Conservation (phyloP, 2,888 invertebrate species). For the Smittia sp. region DNA sequence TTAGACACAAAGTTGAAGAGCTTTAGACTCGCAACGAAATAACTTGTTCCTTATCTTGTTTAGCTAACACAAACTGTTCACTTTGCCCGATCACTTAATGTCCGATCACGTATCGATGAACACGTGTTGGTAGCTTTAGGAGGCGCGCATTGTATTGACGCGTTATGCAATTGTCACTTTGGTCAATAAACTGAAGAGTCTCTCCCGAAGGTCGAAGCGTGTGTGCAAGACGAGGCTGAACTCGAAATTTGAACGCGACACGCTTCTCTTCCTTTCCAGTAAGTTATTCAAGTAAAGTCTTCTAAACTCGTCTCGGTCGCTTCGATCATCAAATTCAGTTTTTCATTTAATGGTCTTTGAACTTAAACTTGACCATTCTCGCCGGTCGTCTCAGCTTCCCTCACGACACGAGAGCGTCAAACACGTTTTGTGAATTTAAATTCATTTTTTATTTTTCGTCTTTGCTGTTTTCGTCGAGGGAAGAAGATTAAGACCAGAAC, state of each 20-base stretch:
- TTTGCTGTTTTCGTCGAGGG: background rate
- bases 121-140: background rate
- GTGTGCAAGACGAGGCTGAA: too few relatives aligned
- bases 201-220: too few relatives aligned
- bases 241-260: too few relatives aligned
- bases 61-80: background rate
- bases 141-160: too few relatives aligned
- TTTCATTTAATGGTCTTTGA: conserved; percentile 6
- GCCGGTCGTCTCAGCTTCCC: background rate
- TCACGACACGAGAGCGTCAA: background rate
- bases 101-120: background rate
- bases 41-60: too few relatives aligned
- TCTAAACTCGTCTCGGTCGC: too few relatives aligned
- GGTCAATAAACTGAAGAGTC: too few relatives aligned
- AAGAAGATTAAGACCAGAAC: background rate
- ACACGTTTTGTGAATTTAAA: conserved; percentile 3
- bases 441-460: background rate
- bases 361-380: background rate
- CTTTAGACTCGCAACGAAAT: too few relatives aligned
- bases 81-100: background rate
- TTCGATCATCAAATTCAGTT: background rate
- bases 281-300: too few relatives aligned
- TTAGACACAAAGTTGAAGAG: too few relatives aligned
- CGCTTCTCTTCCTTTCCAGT: too few relatives aligned
- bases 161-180: too few relatives aligned